Evolutionary conservation across 92 coral and sea anemone genomes (phyloP), one percentile per base, ranked within the genome.

Genomic region (Zoanthus sansibaricus): DNA sequence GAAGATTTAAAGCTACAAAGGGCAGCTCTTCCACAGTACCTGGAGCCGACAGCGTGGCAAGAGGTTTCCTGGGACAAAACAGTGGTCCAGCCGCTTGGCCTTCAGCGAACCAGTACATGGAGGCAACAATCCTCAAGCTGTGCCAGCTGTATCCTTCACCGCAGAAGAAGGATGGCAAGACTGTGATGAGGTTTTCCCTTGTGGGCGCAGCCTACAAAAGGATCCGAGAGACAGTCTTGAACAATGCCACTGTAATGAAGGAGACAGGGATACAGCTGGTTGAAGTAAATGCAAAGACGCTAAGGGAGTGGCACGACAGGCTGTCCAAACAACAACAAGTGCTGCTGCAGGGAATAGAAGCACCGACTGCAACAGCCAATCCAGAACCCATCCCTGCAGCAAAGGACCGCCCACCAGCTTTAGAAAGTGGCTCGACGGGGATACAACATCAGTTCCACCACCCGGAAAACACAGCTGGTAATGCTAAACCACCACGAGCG

Each of bases 291-390:
- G 56, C 42, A 37, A 37, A 37, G 42, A 37, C 42, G 42, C 64
- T 85, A n/a, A 52, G 73, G 9, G 78, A 54, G 71, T 86, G 88
- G 88, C 72, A 86, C 59, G 74, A 52, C 83, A 16, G 54, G 54
- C 42, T 2, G 4, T 37, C 55, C 72, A 86, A 86, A 51, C 58
- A 18, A 3, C 83, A 73, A 33, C 54, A 74, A 17, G 76, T 86
- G 15, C 78, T 86, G 18, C 56, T 46, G 14, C 82, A 86, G 33
- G 74, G 88, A 14, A 74, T 74, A 45, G 6, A 18, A 8, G n/a
- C 74, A 0, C 54, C 75, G 3, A 1, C 82, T 0, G 18, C 21
- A 9, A 15, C 52, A 11, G 12, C 55, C 7, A 30, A 77, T 9
- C 73, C 88, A 31, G 56, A 61, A n/a, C 83, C 61, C 9, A n/a